phyloP scores from a whole-genome alignment of 1,140 invertebrate species.

The Penaeus vannamei region DNA sequence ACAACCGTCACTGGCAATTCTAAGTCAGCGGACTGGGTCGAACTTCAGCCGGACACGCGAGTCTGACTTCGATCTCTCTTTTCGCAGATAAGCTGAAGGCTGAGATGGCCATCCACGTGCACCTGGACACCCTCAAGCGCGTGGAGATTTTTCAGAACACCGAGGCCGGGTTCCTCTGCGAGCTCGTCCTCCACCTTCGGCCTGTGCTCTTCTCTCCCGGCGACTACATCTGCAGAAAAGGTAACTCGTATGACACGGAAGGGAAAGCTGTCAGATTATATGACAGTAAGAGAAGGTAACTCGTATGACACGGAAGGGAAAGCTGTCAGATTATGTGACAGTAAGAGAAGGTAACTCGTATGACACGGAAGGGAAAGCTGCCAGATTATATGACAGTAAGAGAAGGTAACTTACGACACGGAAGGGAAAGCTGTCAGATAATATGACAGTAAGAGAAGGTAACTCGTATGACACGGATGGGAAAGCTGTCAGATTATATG shows the following conservation, averaged over 20 bases:
- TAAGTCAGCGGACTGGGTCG: no score
- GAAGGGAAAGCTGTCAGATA: no score
- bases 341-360: conserved; percentile 88
- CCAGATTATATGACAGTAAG: conserved; percentile 71
- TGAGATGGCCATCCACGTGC: conserved; percentile 99
- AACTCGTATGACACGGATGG: conserved; percentile 53
- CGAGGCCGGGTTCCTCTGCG: conserved; percentile 97
- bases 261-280: no score
- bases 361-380: neutral
- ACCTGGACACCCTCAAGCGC: conserved; percentile 96
- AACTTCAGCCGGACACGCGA: neutral
- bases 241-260: conserved; percentile 74
- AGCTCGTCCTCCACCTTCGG: conserved; percentile 92
- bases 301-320: neutral
- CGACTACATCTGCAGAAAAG: conserved; percentile 99
- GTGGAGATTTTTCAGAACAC: conserved; percentile 99
- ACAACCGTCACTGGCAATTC: no score
- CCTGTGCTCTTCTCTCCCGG: conserved; percentile 98
- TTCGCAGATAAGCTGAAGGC: conserved; percentile 93
- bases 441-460: conserved; percentile 90
- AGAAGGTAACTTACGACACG: conserved; percentile 82
- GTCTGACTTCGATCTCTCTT: neutral
- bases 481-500: no score
- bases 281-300: conserved; percentile 79
- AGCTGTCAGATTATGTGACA: no score